Base-by-base conservation (phyloP, 2,888 invertebrate species). In the Eristalis intricaria region DNA sequence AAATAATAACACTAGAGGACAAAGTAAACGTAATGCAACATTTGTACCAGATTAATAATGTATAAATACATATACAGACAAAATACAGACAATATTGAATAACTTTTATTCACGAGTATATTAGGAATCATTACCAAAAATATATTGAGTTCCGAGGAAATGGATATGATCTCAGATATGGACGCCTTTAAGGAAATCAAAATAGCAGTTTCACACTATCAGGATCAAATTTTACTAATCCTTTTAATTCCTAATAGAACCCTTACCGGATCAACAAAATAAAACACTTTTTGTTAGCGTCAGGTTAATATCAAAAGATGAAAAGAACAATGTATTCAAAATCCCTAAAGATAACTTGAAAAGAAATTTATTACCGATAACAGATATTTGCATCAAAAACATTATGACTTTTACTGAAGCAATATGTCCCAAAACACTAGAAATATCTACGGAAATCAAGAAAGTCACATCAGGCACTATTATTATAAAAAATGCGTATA, bases 1-100 rank as follows among this genome's bases (percentile, higher is more conserved):
- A 80, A 78, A 85, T 88, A 64, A 77, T 43, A 23, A 61, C 63
- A 35, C 68, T 76, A 56, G 70, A 78, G 61, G 69, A 70, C n/a
- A 63, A 69, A 69, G 69, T 82, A 19, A 56, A 22, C 22, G 50
- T 66, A 23, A 63, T 82, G 19, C 58, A 79, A 75, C 43, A 63
- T 23, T 65, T n/a, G n/a, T n/a, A n/a, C n/a, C 11, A n/a, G 19
- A 4, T 40, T 65, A 23, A 15, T 65, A 65, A 65, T 40, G 65
- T n/a, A 40, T 40, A 40, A 15, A 4, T 65, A 65, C 11, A 68
- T 32, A 66, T 81, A 58, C 40, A 70, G 32, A 13, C 65, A 73
- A 65, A 7, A 65, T 29, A 63, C 63, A 10, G 63, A 73, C 15
- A 63, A 63, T 38, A 73, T 63, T 8, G 68, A 74, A 35, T 73